These are phyloP conservation scores for Acropora yongei DNA, from an alignment of 64 coral and sea anemone genomes.

Conservation along the genomic window DNA sequence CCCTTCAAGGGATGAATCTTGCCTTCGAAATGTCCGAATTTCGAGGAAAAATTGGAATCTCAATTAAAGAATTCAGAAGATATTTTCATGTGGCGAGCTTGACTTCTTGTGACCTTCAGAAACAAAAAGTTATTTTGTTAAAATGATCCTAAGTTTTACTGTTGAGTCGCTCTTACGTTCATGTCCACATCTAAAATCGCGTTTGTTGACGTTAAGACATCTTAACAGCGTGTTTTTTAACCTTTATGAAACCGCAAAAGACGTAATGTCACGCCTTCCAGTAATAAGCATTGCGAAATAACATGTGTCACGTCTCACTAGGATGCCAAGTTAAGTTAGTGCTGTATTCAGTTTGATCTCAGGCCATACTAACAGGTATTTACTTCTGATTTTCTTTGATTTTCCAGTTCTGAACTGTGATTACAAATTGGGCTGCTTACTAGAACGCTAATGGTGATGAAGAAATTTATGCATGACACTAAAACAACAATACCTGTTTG, in stretches of 20 bases:
- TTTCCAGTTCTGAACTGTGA: no score
- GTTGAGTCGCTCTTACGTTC: background rate
- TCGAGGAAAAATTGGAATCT: background rate
- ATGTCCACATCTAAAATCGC: background rate
- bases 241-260: slow-evolving; percentile 8
- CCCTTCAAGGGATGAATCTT: background rate
- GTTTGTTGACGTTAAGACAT: slow-evolving; percentile 19
- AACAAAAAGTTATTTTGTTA: background rate
- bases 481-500: no score
- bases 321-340: slow-evolving; percentile 6
- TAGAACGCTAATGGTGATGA: no score
- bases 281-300: slow-evolving; percentile 35
- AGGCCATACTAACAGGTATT: no score
- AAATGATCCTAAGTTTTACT: background rate
- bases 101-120: background rate
- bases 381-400: no score
- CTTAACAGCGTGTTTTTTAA: no score
- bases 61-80: background rate
- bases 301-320: slow-evolving; percentile 23
- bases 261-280: slow-evolving; percentile 53
- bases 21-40: background rate
- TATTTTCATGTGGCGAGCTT: background rate
- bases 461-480: no score
- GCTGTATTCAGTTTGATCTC: background rate
- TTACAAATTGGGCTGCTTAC: no score